Conservation (phyloP, 2,888 invertebrate genomes). For the Biston stratarius region DNA sequence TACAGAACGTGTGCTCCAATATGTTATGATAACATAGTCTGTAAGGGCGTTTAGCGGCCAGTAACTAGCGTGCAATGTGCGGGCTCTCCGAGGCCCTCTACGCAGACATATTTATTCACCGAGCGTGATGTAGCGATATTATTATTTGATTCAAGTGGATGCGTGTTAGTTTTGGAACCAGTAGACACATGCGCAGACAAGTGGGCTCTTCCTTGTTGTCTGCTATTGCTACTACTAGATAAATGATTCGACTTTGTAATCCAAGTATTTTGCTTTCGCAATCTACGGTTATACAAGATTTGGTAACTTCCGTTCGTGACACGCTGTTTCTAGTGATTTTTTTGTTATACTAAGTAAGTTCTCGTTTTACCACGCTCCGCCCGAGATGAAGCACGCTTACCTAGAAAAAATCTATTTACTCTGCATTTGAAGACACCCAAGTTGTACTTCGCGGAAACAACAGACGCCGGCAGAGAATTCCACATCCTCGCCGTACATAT, state of each 20-base stretch:
- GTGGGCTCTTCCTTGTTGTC: constrained; percentile 33
- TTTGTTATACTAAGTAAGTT: too few relatives aligned
- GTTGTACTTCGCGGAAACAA: too few relatives aligned
- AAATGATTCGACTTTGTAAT: constrained; percentile 8
- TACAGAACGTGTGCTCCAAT: too few relatives aligned
- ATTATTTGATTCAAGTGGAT: constrained; percentile 32
- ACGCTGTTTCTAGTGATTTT: too few relatives aligned
- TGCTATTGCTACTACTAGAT: constrained; percentile 4
- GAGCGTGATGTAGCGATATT: constrained; percentile 30
- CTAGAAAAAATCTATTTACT: too few relatives aligned
- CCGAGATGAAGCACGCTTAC: too few relatives aligned
- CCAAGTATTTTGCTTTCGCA: constrained; percentile 3
- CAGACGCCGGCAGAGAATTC: too few relatives aligned
- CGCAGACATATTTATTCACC: constrained; percentile 20
- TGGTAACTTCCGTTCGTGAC: background rate
- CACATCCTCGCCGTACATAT: too few relatives aligned
- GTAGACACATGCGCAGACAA: constrained; percentile 35
- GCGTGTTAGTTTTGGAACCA: constrained; percentile 31
- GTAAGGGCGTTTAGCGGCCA: background rate
- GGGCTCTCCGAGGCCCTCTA: constrained; percentile 3
- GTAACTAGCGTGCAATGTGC: background rate
- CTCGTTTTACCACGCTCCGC: too few relatives aligned
- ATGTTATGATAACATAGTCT: background rate
- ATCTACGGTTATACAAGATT: background rate
- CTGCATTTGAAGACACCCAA: too few relatives aligned